Percentiles rank a stretch among this genome's conserved stretches.
These are phyloP conservation scores for Lypha dubia DNA, from an alignment of 2,888 invertebrate species.

Conservation along the genomic window DNA sequence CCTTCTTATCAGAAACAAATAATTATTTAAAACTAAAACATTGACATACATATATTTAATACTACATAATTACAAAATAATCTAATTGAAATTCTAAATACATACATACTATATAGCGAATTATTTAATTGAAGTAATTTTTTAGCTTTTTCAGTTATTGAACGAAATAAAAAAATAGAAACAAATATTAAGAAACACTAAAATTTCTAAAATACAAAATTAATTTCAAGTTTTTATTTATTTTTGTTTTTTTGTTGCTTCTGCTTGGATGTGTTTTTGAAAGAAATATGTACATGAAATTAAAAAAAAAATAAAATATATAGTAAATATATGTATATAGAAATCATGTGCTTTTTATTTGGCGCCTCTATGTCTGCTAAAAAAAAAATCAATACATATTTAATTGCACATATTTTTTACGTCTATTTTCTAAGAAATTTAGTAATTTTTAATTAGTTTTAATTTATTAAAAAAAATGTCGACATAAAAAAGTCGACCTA, in stretches of 20 bases:
- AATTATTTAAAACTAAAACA: constrained; percentile 1
- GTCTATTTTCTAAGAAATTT: neutral
- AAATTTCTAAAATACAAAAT: constrained; percentile 15
- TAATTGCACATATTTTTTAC: neutral
- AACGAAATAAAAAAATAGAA: neutral
- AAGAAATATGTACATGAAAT: no score
- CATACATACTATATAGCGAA: no score
- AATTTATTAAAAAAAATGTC: no score
- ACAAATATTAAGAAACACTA: neutral
- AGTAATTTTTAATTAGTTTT: no score
- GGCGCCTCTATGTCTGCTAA: constrained; percentile 46
- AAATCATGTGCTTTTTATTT: constrained; percentile 1
- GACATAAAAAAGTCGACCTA: no score
- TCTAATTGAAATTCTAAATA: constrained; percentile 9
- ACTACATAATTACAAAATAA: neutral
- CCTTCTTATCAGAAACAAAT: constrained; percentile 35
- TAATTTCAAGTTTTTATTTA: constrained; percentile 18
- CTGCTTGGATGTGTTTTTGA: neutral
- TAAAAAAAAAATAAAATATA: constrained; percentile 9
- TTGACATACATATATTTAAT: neutral
- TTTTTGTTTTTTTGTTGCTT: neutral
- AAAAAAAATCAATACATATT: neutral
- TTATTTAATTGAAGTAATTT: constrained; percentile 34
- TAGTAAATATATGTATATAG: neutral
- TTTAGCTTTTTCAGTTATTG: neutral